Evolutionary conservation across 1,140 invertebrate genomes (phyloP).

Genomic region (Pseudomyrmex gracilis): DNA sequence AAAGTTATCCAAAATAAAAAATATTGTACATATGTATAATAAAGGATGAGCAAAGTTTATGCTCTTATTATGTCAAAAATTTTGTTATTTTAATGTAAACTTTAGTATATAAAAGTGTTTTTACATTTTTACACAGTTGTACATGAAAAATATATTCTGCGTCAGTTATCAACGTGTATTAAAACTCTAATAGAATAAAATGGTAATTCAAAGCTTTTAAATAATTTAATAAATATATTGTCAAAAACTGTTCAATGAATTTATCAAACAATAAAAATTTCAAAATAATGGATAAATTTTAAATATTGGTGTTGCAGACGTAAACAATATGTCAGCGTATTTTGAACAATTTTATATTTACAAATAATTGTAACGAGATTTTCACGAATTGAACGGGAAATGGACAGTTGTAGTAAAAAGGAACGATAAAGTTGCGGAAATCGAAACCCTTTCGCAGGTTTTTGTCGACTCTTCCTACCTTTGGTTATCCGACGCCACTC

Average conservation of each 20-base stretch:
- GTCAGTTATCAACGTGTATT: background rate
- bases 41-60: background rate
- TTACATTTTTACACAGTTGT: background rate
- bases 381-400: conserved; percentile 13
- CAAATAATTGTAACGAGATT: conserved; percentile 9
- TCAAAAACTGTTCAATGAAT: background rate
- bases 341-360: background rate
- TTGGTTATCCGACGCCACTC: conserved; percentile 54
- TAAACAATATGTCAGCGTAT: too few relatives aligned
- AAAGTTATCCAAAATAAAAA: background rate
- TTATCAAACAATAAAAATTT: background rate
- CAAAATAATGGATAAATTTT: conserved; percentile 8
- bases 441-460: conserved; percentile 40
- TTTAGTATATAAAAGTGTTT: background rate
- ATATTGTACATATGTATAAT: background rate
- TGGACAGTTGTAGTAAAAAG: conserved; percentile 42
- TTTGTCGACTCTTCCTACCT: conserved; percentile 38
- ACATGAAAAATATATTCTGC: background rate
- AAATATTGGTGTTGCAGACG: background rate
- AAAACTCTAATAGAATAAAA: conserved; percentile 2
- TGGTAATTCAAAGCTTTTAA: background rate
- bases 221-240: background rate
- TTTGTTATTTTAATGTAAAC: background rate
- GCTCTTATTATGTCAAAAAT: background rate
- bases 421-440: conserved; percentile 51